Conservation (phyloP, 1,140 invertebrate genomes). For the Hyles vespertilio region DNA sequence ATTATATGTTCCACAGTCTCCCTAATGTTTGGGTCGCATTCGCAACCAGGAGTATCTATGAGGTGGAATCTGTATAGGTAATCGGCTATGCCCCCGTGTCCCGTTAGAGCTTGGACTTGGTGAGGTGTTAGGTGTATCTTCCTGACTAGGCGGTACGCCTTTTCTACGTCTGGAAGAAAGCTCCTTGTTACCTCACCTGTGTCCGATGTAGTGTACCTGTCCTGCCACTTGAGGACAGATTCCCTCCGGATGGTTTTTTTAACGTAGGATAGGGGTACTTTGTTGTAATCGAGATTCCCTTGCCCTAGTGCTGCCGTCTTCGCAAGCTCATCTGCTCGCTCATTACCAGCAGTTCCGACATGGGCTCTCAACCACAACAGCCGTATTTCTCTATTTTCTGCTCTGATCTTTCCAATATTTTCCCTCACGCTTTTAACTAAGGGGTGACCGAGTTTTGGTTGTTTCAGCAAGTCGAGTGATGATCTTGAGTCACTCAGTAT, state of each 20-base stretch:
- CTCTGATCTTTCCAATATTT: background rate
- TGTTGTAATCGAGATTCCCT: conserved; percentile 7
- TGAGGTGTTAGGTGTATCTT: too few relatives aligned
- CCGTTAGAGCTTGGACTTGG: too few relatives aligned
- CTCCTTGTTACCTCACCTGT: background rate
- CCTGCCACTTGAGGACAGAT: conserved; percentile 11
- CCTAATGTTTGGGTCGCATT: too few relatives aligned
- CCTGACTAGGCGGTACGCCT: too few relatives aligned
- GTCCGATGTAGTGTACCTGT: background rate
- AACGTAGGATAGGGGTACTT: conserved; percentile 17
- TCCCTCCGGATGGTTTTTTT: conserved; percentile 14
- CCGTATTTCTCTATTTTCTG: conserved; percentile 7
- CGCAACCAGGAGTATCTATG: too few relatives aligned
- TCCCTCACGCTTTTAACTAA: conserved; percentile 9
- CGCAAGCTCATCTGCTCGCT: conserved; percentile 30
- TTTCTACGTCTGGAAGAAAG: too few relatives aligned
- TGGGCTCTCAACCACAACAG: conserved; percentile 30
- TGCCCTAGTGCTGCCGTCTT: conserved; percentile 22
- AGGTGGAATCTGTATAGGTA: too few relatives aligned
- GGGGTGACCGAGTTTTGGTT: conserved; percentile 10
- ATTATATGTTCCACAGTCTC: too few relatives aligned
- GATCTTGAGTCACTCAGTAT: conserved; percentile 29
- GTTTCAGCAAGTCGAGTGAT: conserved; percentile 17
- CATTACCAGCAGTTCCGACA: conserved; percentile 22
- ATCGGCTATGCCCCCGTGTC: too few relatives aligned